phyloP scores from a whole-genome alignment of 2,888 invertebrate genomes.

The Charanyca ferruginea region DNA sequence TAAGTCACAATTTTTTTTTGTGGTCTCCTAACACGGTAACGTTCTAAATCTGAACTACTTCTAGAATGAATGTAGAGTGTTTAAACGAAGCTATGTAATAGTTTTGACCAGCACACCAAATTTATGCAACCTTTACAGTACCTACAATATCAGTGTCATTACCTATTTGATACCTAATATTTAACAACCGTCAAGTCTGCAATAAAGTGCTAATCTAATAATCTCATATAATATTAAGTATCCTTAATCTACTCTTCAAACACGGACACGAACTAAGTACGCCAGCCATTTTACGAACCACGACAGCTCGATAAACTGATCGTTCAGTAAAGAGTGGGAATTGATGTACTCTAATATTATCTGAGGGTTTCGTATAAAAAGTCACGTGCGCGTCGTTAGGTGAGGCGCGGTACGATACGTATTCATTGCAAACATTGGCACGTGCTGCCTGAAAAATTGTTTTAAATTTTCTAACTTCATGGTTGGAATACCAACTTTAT shows the following conservation, averaged over 20 bases:
- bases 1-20: too few relatives aligned
- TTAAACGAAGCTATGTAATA: too few relatives aligned
- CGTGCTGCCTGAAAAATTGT: constrained; percentile 77
- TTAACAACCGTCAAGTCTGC: neutral
- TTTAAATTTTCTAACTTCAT: constrained; percentile 72
- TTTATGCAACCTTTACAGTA: too few relatives aligned
- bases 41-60: too few relatives aligned
- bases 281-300: constrained; percentile 5
- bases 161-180: neutral
- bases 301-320: constrained; percentile 18
- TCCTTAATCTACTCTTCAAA: neutral
- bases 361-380: constrained; percentile 38
- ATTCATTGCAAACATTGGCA: constrained; percentile 77
- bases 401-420: constrained; percentile 56
- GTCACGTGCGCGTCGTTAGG: constrained; percentile 73
- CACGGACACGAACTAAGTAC: constrained; percentile 6
- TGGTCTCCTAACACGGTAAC: too few relatives aligned
- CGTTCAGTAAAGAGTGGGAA: constrained; percentile 34
- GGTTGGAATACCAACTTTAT: constrained; percentile 54
- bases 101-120: too few relatives aligned
- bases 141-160: too few relatives aligned
- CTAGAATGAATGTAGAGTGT: too few relatives aligned
- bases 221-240: neutral
- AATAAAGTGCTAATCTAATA: neutral
- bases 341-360: constrained; percentile 50